phyloP scores from a whole-genome alignment of 2,888 invertebrate genomes.

The Limnephilus lunatus region DNA sequence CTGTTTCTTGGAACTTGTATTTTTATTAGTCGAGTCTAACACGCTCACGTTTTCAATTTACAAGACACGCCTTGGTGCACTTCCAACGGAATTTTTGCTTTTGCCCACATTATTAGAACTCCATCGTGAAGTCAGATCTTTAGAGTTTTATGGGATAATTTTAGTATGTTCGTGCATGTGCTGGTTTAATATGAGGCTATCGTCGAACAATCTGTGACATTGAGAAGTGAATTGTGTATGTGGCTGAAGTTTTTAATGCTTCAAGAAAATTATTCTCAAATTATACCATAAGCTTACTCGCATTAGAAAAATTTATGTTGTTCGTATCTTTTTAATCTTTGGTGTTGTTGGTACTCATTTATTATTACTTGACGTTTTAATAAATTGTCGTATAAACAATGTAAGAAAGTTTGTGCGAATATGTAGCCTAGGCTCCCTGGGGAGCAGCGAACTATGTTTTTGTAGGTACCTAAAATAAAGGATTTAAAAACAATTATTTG shows the following conservation, averaged over 20 bases:
- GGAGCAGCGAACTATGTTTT: too few species aligned
- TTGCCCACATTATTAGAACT: neutral
- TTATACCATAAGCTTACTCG: neutral
- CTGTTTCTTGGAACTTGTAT: neutral
- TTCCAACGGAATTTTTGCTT: neutral
- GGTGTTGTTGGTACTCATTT: too few species aligned
- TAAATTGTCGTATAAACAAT: too few species aligned
- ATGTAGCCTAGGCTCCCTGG: too few species aligned
- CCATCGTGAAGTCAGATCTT: neutral
- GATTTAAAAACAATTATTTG: too few species aligned
- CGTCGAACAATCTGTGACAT: neutral
- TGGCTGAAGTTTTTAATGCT: neutral
- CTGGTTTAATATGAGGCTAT: neutral
- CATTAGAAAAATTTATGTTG: too few species aligned
- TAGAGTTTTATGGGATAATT: neutral
- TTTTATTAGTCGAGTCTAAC: neutral
- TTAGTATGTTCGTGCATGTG: neutral
- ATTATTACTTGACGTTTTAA: too few species aligned
- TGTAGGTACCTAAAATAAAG: too few species aligned
- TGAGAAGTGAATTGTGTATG: neutral
- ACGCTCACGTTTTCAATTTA: conserved; percentile 12
- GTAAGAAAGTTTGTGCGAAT: too few species aligned
- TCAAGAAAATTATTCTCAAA: neutral
- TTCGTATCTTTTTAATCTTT: too few species aligned
- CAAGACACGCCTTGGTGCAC: neutral